Percentiles rank a stretch among this genome's conserved stretches.
These are phyloP conservation scores for Toxostoma redivivum DNA, from an alignment of 2,113 vertebrate species.

Conservation along the genomic window DNA sequence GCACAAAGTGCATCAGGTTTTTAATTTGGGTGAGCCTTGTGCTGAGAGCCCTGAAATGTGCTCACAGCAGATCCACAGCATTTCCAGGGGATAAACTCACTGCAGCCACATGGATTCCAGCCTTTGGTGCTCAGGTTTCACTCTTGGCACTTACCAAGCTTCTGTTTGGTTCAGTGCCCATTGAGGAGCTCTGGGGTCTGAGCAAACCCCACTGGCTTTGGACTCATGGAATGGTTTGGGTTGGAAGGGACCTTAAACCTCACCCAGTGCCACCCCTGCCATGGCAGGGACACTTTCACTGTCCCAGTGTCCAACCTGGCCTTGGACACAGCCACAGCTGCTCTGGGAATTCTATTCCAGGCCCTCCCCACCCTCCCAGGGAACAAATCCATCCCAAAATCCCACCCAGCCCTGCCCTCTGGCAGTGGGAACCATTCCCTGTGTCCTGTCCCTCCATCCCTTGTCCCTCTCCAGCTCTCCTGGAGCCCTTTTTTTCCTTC, in stretches of 20 bases:
- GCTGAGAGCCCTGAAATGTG: not conserved
- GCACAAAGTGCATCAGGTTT: not conserved
- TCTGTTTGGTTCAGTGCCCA: not conserved
- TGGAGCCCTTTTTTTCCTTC: not conserved
- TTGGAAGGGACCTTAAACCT: not conserved
- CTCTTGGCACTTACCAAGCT: not conserved
- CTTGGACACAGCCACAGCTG: not conserved
- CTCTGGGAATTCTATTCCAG: too few species aligned
- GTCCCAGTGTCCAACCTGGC: accelerated
- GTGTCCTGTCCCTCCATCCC: not conserved
- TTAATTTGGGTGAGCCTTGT: accelerated
- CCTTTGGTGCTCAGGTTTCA: too few species aligned
- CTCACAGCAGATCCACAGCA: not conserved
- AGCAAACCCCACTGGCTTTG: not conserved
- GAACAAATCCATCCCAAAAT: not conserved
- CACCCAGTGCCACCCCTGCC: not conserved
- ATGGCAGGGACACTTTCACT: not conserved
- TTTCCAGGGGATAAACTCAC: not conserved
- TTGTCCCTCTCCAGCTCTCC: not conserved
- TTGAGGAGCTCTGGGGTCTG: not conserved
- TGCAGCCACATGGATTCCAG: not conserved
- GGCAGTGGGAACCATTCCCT: not conserved
- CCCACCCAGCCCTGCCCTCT: accelerated
- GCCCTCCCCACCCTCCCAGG: accelerated
- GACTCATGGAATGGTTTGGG: not conserved